Percentiles rank a stretch among this genome's conserved stretches.
Conservation (phyloP, 2,797 vertebrate species). For the Botia almorhae region DNA sequence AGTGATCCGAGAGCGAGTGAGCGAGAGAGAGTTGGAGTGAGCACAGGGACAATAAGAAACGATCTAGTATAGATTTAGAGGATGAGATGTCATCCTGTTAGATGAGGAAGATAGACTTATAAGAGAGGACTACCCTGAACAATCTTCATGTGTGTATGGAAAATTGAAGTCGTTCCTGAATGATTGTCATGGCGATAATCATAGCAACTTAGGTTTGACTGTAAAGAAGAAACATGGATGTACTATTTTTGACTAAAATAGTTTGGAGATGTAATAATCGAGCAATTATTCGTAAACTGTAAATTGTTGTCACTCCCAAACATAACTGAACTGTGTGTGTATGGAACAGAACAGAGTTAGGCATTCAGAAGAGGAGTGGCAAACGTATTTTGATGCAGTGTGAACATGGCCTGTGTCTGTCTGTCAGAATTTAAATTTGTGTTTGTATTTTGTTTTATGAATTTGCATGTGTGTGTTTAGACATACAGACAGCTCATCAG, state of each 20-base stretch:
- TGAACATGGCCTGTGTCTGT: slow-evolving; percentile 41
- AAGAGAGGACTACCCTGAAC: neutral
- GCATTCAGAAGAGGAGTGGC: neutral
- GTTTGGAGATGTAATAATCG: too few species aligned
- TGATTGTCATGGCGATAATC: too few species aligned
- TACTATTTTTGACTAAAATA: neutral
- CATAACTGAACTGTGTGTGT: too few species aligned
- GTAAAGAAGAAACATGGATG: neutral
- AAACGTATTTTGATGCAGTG: neutral
- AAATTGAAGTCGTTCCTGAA: too few species aligned
- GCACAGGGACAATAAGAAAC: slow-evolving; percentile 13
- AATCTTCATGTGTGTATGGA: neutral
- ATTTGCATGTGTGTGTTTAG: neutral
- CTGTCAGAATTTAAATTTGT: slow-evolving; percentile 35
- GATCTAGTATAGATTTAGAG: neutral
- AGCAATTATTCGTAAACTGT: too few species aligned
- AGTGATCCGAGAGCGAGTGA: slow-evolving; percentile 19
- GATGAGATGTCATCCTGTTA: too few species aligned
- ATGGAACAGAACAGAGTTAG: too few species aligned
- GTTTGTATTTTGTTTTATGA: neutral
- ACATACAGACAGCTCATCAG: too few species aligned
- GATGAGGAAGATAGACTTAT: too few species aligned
- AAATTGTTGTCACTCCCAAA: too few species aligned
- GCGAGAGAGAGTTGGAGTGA: neutral
- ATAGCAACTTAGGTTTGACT: too few species aligned